Evolutionary conservation across 2,888 invertebrate species (phyloP), one percentile per base, ranked within the genome.

Genomic region (Pogonocherus hispidulus): DNA sequence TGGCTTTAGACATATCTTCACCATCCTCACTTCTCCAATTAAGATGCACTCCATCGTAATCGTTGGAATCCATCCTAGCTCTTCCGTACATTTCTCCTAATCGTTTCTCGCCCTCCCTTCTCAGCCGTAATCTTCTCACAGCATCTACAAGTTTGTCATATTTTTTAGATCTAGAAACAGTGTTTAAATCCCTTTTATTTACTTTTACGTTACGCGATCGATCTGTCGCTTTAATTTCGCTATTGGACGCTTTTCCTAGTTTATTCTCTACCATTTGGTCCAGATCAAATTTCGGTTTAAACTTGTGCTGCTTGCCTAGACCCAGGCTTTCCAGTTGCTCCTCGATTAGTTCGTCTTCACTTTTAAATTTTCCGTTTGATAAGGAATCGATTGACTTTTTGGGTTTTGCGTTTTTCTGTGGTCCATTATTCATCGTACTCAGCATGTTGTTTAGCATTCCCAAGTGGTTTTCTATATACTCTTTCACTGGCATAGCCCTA

Each of bases 391-490:
- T 22, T 2, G 46, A 23, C 44, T 44, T 57, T 3, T 52, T 46
- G 11, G 22, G 16, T 47, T 46, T 44, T 2, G 0, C 9, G 6
- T 11, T 22, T 9, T 46, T 27, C 6, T 18, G 52, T 19, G 20
- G 44, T 8, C 23, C 20, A 5, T 37, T 51, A 49, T 63, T 59
- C 19, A 16, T 37, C 1, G 63, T 32, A 20, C 20, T 35, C 20
- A 66, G 32, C 59, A 76, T 74, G 19, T 72, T 74, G 49, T 66
- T 74, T 51, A 83, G 66, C 78, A 83, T 78, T 3, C 73, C 68
- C 54, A 84, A 71, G 68, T 85, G 84, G 19, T 81, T 76, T 46
- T 80, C 73, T n/a, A 85, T 79, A 67, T 84, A 85, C 20, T 82
- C 80, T 60, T 81, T 81, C 3, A 85, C 82, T 0, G 83, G 81